These are phyloP conservation scores for Clostera curtula DNA, from an alignment of 2,888 invertebrate genomes.

Conservation along the genomic window DNA sequence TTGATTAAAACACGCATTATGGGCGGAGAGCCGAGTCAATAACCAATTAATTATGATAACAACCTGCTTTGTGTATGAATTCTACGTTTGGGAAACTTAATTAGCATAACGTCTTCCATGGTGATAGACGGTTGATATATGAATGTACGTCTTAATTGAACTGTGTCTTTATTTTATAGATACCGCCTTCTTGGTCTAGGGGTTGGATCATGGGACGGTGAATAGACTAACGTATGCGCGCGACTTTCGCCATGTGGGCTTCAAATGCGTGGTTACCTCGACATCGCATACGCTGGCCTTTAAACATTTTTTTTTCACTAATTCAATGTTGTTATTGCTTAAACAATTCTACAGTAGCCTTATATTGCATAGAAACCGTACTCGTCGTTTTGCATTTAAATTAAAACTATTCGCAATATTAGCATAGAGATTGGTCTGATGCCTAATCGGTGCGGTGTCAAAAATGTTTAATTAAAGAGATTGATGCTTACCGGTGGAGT, in stretches of 20 bases:
- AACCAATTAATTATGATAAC: slow-evolving; percentile 37
- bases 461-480: slow-evolving; percentile 75
- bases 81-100: slow-evolving; percentile 13
- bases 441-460: slow-evolving; percentile 70
- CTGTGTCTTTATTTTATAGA: slow-evolving; percentile 11
- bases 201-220: slow-evolving; percentile 6
- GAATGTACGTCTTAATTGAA: slow-evolving; percentile 19
- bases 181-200: slow-evolving; percentile 2
- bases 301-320: too few species aligned
- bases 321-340: too few species aligned
- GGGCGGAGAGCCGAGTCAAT: slow-evolving; percentile 19
- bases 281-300: too few species aligned
- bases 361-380: too few species aligned
- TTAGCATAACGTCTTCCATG: slow-evolving; percentile 20
- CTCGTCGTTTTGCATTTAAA: slow-evolving; percentile 46
- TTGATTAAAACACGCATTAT: slow-evolving; percentile 22
- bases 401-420: slow-evolving; percentile 53
- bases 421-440: slow-evolving; percentile 64
- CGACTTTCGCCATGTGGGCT: too few species aligned
- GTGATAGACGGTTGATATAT: slow-evolving; percentile 10
- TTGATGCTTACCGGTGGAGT: slow-evolving; percentile 70
- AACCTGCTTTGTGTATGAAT: slow-evolving; percentile 25
- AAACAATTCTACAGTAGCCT: too few species aligned
- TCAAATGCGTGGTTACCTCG: too few species aligned
- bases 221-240: too few species aligned